Base-by-base conservation (phyloP, 2,113 vertebrate species). In the Cochlearius cochlearius region DNA sequence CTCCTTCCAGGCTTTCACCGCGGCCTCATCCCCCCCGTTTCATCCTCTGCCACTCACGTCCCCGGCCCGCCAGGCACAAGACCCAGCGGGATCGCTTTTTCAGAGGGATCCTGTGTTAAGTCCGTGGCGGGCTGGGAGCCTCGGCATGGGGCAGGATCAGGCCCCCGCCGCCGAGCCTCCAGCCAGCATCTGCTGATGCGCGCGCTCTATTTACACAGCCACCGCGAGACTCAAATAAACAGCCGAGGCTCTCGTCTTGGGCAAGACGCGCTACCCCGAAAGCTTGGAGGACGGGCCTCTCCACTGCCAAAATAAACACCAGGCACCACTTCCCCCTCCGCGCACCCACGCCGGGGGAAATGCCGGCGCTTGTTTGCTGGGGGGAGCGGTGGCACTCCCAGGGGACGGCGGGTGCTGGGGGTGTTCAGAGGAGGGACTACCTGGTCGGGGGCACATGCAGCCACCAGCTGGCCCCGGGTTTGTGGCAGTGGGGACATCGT, bases 301-400 rank as follows among this genome's bases (percentile, higher is more conserved):
- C 73, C 2, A 1, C 91, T 94, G 77, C 81, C 91, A 84, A 94
- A 95, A 96, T 55, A 94, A 95, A 92, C 69, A 88, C 30, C 74
- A 45, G 27, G 45, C 38, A 2, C 47, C 5, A 4, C 60, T 62
- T 58, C 27, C 59, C 39, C 34, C 63, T 47, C 7, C 0, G 4
- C 6, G 7, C 67, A 56, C 52, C 68, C 60, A 52, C 7, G 17
- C 0, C 0, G 52, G 18, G 74, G 72, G 86, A 90, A 93, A 87
- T 10, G n/a, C 23, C 2, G 2, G 43, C 68, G 47, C 72, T 38
- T 19, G 59, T 47, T 77, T 73, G 62, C 29, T 34, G 71, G 38
- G 71, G 67, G 47, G 38, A 49, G 27, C 29, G 47, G 49, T 67
- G 82, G 22, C 41, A 38, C 10, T 75, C 30, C 52, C 81, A 81